These are phyloP conservation scores for Thalassarche chlororhynchos DNA, from an alignment of 2,113 vertebrate species.

Conservation along the genomic window DNA sequence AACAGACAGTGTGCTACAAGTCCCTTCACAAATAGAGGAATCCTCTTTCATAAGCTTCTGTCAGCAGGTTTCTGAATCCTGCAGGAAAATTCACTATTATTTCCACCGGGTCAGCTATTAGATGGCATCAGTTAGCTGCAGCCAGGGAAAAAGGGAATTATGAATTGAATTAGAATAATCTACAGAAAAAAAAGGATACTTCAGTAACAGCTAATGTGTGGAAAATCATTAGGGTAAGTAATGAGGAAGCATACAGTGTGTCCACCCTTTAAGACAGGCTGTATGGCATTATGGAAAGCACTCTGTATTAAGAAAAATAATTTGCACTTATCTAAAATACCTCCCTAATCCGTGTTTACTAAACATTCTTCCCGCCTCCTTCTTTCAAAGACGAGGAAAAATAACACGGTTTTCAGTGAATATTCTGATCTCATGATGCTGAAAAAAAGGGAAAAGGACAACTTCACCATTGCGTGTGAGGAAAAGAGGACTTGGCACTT, in stretches of 20 bases:
- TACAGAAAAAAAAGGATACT: neutral
- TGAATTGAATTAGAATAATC: neutral
- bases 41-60: neutral
- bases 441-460: neutral
- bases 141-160: neutral
- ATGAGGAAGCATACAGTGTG: neutral
- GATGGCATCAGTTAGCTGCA: neutral
- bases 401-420: neutral
- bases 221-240: neutral
- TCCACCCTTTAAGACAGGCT: neutral
- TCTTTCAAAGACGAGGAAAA: neutral
- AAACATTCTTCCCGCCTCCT: neutral
- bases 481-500: neutral
- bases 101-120: neutral
- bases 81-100: neutral
- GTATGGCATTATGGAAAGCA: neutral
- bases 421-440: neutral
- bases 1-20: neutral
- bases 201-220: neutral
- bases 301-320: neutral
- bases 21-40: neutral
- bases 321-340: neutral
- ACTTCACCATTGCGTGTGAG: rapidly evolving
- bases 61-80: neutral
- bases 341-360: neutral